These are phyloP conservation scores for Sigmodon hispidus DNA, from an alignment of 2,113 vertebrate species.

Conservation along the genomic window DNA sequence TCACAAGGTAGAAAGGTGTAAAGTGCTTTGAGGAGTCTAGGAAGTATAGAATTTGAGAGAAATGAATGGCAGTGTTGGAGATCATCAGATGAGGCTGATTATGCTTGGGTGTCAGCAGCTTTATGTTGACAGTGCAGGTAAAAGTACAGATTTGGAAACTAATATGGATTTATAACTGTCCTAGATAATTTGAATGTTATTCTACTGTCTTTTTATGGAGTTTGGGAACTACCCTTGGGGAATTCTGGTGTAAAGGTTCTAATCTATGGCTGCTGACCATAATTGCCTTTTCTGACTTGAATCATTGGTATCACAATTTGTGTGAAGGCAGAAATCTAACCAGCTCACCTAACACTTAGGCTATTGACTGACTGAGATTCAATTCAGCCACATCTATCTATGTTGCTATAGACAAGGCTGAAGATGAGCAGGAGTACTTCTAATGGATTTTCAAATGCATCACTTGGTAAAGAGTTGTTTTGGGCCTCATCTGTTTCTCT, in stretches of 20 bases:
- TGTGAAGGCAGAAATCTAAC: neutral
- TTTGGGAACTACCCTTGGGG: neutral
- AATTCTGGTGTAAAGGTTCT: neutral
- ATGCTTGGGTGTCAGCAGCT: neutral
- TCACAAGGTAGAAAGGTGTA: neutral
- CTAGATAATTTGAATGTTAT: neutral
- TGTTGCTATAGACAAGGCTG: neutral
- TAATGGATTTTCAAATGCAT: neutral
- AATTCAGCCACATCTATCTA: neutral
- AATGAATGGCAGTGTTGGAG: neutral
- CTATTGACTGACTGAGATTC: neutral
- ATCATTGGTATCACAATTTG: neutral
- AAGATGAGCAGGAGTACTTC: neutral
- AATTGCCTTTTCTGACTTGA: neutral
- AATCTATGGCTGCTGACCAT: neutral
- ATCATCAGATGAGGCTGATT: neutral
- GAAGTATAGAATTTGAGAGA: neutral
- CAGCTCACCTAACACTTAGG: neutral
- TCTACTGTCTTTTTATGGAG: neutral
- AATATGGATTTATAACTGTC: neutral
- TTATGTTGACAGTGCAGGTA: no score
- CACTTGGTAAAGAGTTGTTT: neutral
- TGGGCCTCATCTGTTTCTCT: neutral
- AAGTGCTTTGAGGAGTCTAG: neutral
- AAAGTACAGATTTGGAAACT: neutral